A percentile compares a stretch with the other conserved stretches of the same genome.
phyloP scores from a whole-genome alignment of 2,888 invertebrate species.

The Pachycephus smyrnensis region DNA sequence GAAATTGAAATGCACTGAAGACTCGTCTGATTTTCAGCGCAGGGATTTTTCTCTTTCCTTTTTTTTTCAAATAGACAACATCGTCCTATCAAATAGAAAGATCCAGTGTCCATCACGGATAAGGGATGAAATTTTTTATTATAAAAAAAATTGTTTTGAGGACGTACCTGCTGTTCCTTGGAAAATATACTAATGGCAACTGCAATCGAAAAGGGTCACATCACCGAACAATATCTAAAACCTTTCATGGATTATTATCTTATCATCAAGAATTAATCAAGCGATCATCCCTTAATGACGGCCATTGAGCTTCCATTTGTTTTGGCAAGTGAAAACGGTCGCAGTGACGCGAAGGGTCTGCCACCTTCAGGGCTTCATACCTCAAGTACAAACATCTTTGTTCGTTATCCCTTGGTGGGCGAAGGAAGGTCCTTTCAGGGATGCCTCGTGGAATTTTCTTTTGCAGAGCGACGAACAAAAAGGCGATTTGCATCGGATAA shows the following conservation, averaged over 20 bases:
- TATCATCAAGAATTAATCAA: background rate
- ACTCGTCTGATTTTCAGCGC: background rate
- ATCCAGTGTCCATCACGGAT: background rate
- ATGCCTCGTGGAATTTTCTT: slow-evolving; percentile 12
- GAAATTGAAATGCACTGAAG: background rate
- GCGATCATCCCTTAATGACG: background rate
- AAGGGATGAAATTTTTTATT: background rate
- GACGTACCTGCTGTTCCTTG: too few relatives aligned
- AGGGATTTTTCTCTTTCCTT: too few relatives aligned
- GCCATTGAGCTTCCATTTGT: background rate
- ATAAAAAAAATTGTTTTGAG: too few relatives aligned
- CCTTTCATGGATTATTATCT: background rate
- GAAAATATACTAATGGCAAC: too few relatives aligned
- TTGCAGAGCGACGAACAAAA: background rate
- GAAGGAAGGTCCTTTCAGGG: slow-evolving; percentile 30
- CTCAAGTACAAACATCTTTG: background rate
- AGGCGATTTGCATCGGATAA: slow-evolving; percentile 30
- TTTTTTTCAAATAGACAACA: too few relatives aligned
- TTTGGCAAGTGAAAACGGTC: background rate
- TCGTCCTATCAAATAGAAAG: too few relatives aligned
- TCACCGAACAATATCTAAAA: background rate
- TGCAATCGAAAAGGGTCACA: background rate
- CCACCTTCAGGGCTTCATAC: background rate
- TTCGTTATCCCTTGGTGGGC: background rate
- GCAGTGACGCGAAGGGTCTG: background rate